Evolutionary conservation across 2,113 vertebrate genomes (phyloP).

Genomic region (Sceloporus undulatus): DNA sequence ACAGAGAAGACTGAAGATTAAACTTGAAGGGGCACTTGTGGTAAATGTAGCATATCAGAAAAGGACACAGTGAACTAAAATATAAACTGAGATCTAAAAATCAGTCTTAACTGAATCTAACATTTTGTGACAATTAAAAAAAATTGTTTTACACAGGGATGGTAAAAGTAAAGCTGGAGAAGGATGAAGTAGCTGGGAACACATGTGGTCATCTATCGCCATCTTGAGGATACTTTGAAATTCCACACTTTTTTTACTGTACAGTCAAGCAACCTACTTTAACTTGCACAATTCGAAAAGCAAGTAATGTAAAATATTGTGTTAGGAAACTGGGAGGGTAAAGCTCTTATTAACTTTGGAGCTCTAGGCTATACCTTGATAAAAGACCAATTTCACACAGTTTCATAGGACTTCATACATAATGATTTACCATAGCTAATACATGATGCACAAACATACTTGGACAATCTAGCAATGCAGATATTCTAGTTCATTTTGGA

Average conservation of each 20-base stretch:
- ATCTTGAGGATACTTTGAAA: slow-evolving; percentile 58
- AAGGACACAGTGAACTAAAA: slow-evolving; percentile 27
- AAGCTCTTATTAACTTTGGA: not conserved
- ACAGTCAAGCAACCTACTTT: not conserved
- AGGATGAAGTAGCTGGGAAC: not conserved
- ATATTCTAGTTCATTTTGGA: not conserved
- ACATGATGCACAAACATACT: no score
- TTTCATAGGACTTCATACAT: no score
- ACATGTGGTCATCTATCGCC: slow-evolving; percentile 56
- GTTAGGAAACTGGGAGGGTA: not conserved
- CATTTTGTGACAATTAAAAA: not conserved
- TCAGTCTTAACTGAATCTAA: not conserved
- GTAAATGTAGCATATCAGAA: slow-evolving; percentile 7
- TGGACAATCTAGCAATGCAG: not conserved
- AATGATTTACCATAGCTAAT: no score
- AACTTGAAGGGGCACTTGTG: slow-evolving; percentile 17
- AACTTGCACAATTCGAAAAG: not conserved
- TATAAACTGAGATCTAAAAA: not conserved
- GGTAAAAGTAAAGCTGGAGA: no score
- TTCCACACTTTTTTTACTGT: slow-evolving; percentile 35
- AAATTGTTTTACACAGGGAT: no score
- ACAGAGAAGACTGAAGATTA: not conserved
- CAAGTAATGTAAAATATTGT: not conserved
- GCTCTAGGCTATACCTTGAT: slow-evolving; percentile 6
- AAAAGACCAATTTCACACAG: slow-evolving; percentile 3